phyloP scores from a whole-genome alignment of 2,113 vertebrate genomes.

The Xenus cinereus region DNA sequence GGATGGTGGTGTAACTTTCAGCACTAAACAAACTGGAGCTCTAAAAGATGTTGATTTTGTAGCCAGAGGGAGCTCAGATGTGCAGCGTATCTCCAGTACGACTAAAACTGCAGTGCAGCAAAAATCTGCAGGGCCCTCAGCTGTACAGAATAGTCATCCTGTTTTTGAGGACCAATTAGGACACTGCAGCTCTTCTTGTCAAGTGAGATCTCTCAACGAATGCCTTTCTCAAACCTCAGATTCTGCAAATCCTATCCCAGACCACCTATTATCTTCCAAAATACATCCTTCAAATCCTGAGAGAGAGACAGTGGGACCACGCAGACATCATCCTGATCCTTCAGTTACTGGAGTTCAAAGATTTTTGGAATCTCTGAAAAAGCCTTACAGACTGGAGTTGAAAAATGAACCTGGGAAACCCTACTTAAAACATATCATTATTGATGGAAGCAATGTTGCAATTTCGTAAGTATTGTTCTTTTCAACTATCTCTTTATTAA shows the following conservation, averaged over 20 bases:
- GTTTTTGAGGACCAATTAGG: conserved; percentile 50
- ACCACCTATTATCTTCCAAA: background rate
- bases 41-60: conserved; percentile 76
- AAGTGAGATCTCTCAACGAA: conserved; percentile 21
- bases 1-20: conserved; percentile 2
- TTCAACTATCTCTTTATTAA: background rate
- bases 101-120: conserved; percentile 78
- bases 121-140: conserved; percentile 65
- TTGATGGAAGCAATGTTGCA: conserved; percentile 96
- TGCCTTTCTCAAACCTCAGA: background rate
- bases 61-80: conserved; percentile 79
- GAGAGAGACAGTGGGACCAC: background rate
- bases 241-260: background rate
- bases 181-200: conserved; percentile 49
- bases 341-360: conserved; percentile 88
- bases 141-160: background rate
- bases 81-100: conserved; percentile 66
- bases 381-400: conserved; percentile 86
- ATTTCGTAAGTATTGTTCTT: conserved; percentile 86
- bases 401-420: conserved; percentile 86
- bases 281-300: background rate
- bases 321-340: conserved; percentile 38
- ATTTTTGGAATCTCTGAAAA: conserved; percentile 89
- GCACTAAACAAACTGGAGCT: background rate
- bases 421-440: conserved; percentile 88